phyloP scores from a whole-genome alignment of 2,888 invertebrate genomes.

The Encarsia formosa region DNA sequence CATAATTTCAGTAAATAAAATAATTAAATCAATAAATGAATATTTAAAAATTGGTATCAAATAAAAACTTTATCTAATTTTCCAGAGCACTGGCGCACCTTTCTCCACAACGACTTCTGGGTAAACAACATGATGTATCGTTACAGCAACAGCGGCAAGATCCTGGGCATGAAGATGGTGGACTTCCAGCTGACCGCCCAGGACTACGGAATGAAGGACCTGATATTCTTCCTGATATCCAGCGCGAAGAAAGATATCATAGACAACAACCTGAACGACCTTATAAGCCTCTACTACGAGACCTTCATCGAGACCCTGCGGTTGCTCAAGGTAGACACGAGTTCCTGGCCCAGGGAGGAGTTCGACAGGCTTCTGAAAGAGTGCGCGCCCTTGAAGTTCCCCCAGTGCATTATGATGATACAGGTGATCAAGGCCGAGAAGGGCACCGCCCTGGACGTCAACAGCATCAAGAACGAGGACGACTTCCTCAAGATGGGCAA shows the following conservation, averaged over 20 bases:
- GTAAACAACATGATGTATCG: conserved; percentile 50
- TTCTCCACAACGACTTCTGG: conserved; percentile 48
- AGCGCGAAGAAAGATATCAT: conserved; percentile 40
- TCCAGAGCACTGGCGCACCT: conserved; percentile 42
- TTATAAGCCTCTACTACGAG: conserved; percentile 42
- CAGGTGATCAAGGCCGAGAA: conserved; percentile 46
- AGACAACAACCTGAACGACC: conserved; percentile 39
- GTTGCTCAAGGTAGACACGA: conserved; percentile 34
- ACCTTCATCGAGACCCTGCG: conserved; percentile 38
- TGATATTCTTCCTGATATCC: conserved; percentile 47
- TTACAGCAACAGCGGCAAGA: conserved; percentile 33
- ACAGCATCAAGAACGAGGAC: conserved; percentile 35
- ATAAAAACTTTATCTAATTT: no score
- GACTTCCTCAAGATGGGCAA: conserved; percentile 36
- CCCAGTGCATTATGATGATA: conserved; percentile 46
- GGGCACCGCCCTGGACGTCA: conserved; percentile 36
- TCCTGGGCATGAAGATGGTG: conserved; percentile 45
- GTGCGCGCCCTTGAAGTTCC: conserved; percentile 39
- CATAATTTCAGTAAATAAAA: no score
- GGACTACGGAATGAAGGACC: conserved; percentile 43
- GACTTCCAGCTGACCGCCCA: conserved; percentile 45
- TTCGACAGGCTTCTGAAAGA: conserved; percentile 36
- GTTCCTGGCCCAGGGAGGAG: conserved; percentile 31
- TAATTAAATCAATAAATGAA: no score
- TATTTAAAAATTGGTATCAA: no score